Evolutionary conservation across 2,113 vertebrate species (phyloP), one percentile per base, ranked within the genome.

Genomic region (Raja brachyura): DNA sequence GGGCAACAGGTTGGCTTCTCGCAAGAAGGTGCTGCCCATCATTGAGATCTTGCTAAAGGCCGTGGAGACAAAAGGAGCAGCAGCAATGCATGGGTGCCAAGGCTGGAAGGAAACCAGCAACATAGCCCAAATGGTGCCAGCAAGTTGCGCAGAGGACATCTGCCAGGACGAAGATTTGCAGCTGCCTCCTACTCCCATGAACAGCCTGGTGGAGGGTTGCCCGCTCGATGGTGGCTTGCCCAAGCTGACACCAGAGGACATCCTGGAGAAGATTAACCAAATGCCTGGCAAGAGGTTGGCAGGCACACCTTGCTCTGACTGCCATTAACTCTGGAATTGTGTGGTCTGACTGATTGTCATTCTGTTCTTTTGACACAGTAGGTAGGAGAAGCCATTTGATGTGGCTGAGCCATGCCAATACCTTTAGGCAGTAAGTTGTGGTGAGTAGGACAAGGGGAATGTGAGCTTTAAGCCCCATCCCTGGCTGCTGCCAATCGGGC

Each of bases 171-270:
- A 98, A 0, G 97, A 98, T 73, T 94, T 93, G 6, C 94, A 68
- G 0, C 95, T 97, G 0, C 98, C 98, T 0, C 98, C 98, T 0
- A 99, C 98, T 0, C 98, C 98, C 0, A 97, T 98, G 97, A 99
- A 99, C 97, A 99, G 98, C 94, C 96, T 99, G 95, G 98, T 98
- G 93, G 98, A 99, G 0, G 98, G 98, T 25, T 98, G 98, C 88
- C 98, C 98, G 0, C 96, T 99, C 77, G 97, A 98, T 0, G 96
- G 94, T 39, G 97, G 98, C 0, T 96, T 97, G 93, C 98, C 98
- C 0, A 95, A 94, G 10, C 95, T 98, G 93, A 98, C 96, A 0
- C 95, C 96, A 0, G 97, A 97, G 83, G 97, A 96, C 0, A 95
- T 99, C 94, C 96, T 97, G 59, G 98, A 98, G 93, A 96, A 97